A percentile compares a stretch with the other conserved stretches of the same genome.
Conservation (phyloP, 2,888 invertebrate genomes). For the Synanthedon tipuliformis region DNA sequence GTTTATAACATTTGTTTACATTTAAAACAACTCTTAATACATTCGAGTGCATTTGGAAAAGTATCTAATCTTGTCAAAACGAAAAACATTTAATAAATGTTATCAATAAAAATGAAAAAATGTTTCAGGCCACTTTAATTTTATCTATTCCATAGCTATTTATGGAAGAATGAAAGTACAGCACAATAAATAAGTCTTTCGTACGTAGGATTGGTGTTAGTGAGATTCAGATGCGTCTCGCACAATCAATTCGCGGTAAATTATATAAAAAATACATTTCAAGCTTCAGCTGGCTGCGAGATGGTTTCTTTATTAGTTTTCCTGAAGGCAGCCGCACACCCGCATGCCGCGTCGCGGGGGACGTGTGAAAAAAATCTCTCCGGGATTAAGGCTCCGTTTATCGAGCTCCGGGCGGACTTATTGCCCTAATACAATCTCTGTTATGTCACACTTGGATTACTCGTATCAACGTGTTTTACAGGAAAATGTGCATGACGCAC, state of each 20-base stretch:
- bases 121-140: too few relatives aligned
- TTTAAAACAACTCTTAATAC: too few relatives aligned
- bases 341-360: conserved; percentile 32
- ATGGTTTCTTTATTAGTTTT: conserved; percentile 72
- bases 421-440: conserved; percentile 66
- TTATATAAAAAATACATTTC: conserved; percentile 73
- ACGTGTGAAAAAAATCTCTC: conserved; percentile 63
- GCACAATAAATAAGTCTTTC: too few relatives aligned
- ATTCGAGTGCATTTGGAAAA: too few relatives aligned
- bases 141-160: too few relatives aligned
- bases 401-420: conserved; percentile 54
- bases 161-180: too few relatives aligned
- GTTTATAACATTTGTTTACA: too few relatives aligned
- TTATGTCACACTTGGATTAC: conserved; percentile 62
- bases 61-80: too few relatives aligned
- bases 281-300: conserved; percentile 65
- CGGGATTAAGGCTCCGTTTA: conserved; percentile 61
- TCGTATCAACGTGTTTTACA: conserved; percentile 44
- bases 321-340: conserved; percentile 36
- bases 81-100: too few relatives aligned
- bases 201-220: too few relatives aligned
- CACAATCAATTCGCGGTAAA: conserved; percentile 65
- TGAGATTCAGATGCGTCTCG: conserved; percentile 34
- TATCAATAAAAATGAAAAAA: too few relatives aligned
- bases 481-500: background rate